These are phyloP conservation scores for Drosophila ogumai DNA, from an alignment of 1,140 invertebrate genomes.

Conservation along the genomic window DNA sequence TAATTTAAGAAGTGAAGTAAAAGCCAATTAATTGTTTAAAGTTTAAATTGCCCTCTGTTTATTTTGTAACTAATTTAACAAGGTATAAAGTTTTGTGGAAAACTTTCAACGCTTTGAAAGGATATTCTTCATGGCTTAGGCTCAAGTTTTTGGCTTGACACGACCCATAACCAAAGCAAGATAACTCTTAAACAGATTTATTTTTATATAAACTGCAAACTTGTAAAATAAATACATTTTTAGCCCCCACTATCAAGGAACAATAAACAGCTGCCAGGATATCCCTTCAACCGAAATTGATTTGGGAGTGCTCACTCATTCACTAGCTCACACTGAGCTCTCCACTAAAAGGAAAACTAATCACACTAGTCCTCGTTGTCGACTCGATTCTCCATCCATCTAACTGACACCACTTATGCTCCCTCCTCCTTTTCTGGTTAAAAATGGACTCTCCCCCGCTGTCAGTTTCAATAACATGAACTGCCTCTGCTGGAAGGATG, in stretches of 20 bases:
- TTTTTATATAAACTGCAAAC: neutral
- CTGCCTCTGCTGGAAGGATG: slow-evolving; percentile 3
- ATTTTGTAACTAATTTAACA: neutral
- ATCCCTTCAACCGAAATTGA: slow-evolving; percentile 8
- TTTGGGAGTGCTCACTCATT: slow-evolving; percentile 7
- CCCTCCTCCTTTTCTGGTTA: slow-evolving; percentile 11
- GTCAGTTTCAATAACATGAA: slow-evolving; percentile 69
- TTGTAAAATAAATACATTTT: neutral
- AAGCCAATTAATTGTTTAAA: neutral
- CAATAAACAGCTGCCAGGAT: neutral
- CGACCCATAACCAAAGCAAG: neutral
- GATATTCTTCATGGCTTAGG: neutral
- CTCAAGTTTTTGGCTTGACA: neutral
- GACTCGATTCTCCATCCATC: slow-evolving; percentile 29
- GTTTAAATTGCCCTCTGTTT: neutral
- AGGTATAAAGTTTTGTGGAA: neutral
- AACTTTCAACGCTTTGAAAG: neutral
- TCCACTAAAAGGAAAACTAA: slow-evolving; percentile 25
- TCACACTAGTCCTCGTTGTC: slow-evolving; percentile 23
- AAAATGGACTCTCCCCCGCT: slow-evolving; percentile 50
- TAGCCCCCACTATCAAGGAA: neutral
- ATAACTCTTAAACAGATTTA: neutral
- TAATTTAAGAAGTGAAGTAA: too few relatives aligned
- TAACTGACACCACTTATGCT: slow-evolving; percentile 14
- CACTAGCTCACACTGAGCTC: neutral